These are phyloP conservation scores for Sphaerodactylus townsendi DNA, from an alignment of 2,113 vertebrate species.

Conservation along the genomic window DNA sequence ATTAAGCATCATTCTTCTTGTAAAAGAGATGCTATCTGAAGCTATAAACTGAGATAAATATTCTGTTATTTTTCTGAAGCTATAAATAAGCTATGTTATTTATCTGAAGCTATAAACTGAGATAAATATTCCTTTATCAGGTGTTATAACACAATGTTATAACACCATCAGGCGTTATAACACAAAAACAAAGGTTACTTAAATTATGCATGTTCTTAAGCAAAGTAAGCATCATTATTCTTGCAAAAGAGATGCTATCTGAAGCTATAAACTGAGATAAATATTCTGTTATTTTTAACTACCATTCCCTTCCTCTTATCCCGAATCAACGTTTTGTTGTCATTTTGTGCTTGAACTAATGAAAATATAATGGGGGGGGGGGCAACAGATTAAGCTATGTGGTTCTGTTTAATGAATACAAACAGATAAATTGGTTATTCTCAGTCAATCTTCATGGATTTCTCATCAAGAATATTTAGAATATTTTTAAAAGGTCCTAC, in stretches of 20 bases:
- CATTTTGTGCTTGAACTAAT: neutral
- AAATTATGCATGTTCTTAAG: neutral
- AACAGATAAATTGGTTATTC: slow-evolving; percentile 24
- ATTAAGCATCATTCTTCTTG: neutral
- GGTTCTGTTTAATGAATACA: slow-evolving; percentile 9
- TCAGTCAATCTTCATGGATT: slow-evolving; percentile 35
- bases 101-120: neutral
- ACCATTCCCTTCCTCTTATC: neutral
- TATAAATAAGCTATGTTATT: too few relatives aligned
- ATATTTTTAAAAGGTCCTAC: slow-evolving; percentile 45
- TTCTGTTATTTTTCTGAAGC: too few relatives aligned
- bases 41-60: neutral
- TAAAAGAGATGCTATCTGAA: neutral
- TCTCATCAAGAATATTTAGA: slow-evolving; percentile 32
- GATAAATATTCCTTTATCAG: neutral
- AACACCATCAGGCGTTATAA: too few relatives aligned
- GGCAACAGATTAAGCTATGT: neutral
- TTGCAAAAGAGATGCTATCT: neutral
- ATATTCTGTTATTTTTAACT: neutral
- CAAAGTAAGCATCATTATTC: neutral
- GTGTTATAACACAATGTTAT: too few relatives aligned
- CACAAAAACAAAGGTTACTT: neutral
- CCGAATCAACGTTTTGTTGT: neutral
- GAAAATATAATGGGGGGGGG: slow-evolving; percentile 30
- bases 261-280: neutral